Base-by-base conservation (phyloP, 2,888 invertebrate species). In the Nymphalis urticae region DNA sequence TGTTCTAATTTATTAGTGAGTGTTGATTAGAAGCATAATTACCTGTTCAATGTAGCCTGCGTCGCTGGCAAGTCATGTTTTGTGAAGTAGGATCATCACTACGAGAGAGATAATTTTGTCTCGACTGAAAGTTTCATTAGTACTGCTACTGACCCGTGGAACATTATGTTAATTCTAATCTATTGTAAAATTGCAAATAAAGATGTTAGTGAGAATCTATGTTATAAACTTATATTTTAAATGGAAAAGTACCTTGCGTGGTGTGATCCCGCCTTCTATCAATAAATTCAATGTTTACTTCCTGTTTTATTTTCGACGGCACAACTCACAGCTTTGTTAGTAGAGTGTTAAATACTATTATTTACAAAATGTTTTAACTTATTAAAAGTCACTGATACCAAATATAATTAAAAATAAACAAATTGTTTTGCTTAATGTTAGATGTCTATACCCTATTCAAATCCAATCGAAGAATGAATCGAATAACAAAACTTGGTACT, bases 201-300 rank as follows among this genome's bases (percentile, higher is more conserved):
- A 51, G 50, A 95, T 96, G 72, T 93, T 89, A 80, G 94, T 94
- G 78, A 90, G 91, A 67, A 93, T 90, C 75, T 56, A 17, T 56
- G 54, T 56, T 56, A 56, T 56, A 56, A 53, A 94, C 83, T 77
- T 89, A 85, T 48, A 94, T 93, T 17, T 54, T 32, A 56, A 56
- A 21, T 51, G 19, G 19, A 21, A 19, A 51, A 51, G 17, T 56
- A 42, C 54, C 32, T 16, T 21, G 54, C 54, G 24, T 27, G 54
- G 54, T 27, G 24, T 21, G 75, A 86, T 85, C 42, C 60, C 94
- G 93, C 76, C 85, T 88, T 16, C 61, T 63, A 61, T 13, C 56
- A 65, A 72, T 69, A 64, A 64, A 64, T 24, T 64, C 24, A 32
- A 47, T 53, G 58, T 64, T 62, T 42, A 68, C 27, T 54, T 61